A percentile compares a stretch with the other conserved stretches of the same genome.
phyloP scores from a whole-genome alignment of 2,888 invertebrate species.

The Troilus luridus region DNA sequence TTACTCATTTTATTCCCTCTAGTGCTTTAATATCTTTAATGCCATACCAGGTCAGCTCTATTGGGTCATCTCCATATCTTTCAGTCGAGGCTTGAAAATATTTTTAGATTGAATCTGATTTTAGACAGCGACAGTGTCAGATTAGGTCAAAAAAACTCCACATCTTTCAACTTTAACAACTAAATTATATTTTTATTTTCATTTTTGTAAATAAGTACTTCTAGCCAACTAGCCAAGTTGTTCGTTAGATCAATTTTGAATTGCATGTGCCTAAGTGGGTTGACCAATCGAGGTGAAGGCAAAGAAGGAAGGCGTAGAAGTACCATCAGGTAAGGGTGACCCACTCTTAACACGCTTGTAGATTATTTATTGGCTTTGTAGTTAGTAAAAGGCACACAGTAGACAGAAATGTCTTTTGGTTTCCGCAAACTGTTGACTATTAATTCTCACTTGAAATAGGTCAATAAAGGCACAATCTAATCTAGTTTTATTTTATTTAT shows the following conservation, averaged over 20 bases:
- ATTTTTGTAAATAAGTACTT: slow-evolving; percentile 27
- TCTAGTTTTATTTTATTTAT: slow-evolving; percentile 50
- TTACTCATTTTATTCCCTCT: not conserved
- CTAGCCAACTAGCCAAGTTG: slow-evolving; percentile 5
- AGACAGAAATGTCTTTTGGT: slow-evolving; percentile 69
- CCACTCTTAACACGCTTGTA: slow-evolving; percentile 58
- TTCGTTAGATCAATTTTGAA: slow-evolving; percentile 46
- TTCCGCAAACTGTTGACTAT: slow-evolving; percentile 66
- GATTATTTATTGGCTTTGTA: slow-evolving; percentile 55
- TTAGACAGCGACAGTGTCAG: not conserved
- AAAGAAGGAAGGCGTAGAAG: not conserved
- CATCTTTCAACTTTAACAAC: not conserved
- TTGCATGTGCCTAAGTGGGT: slow-evolving; percentile 51
- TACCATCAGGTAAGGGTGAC: slow-evolving; percentile 47
- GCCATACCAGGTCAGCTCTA: not conserved
- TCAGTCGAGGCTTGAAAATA: not conserved
- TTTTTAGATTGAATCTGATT: not conserved
- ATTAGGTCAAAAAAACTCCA: not conserved
- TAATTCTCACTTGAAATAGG: slow-evolving; percentile 21
- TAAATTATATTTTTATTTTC: not conserved
- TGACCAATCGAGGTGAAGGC: slow-evolving; percentile 7
- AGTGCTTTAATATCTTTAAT: not conserved
- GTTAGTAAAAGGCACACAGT: slow-evolving; percentile 61
- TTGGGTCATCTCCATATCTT: not conserved
- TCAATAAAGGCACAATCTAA: slow-evolving; percentile 52